phyloP scores from a whole-genome alignment of 2,113 vertebrate species.

The Meriones unguiculatus region DNA sequence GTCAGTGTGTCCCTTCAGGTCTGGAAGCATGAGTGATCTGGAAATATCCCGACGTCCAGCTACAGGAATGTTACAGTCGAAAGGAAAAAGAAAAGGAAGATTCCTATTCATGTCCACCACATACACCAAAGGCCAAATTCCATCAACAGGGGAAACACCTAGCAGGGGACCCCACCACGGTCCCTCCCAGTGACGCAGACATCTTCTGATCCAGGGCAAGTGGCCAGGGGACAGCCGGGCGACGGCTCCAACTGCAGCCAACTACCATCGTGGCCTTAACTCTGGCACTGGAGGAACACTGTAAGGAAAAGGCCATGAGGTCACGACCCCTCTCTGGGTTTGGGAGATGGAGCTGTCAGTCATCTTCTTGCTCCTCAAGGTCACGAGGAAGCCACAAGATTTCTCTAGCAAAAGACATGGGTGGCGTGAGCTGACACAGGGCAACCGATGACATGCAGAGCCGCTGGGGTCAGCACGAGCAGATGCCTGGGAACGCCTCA shows the following conservation, averaged over 20 bases:
- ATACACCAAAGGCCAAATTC: slow-evolving; percentile 30
- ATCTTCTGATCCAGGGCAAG: not conserved
- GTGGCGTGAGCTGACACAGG: not conserved
- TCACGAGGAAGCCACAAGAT: not conserved
- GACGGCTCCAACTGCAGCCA: not conserved
- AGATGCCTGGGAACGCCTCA: not conserved
- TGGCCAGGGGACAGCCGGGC: not conserved
- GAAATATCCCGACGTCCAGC: slow-evolving; percentile 20
- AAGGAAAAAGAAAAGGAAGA: slow-evolving; percentile 13
- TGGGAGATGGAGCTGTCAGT: not conserved
- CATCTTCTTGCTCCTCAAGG: not conserved
- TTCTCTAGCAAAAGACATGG: not conserved
- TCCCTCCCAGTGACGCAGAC: not conserved
- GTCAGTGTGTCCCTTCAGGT: not conserved
- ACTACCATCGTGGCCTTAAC: not conserved
- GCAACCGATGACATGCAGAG: not conserved
- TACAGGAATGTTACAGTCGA: not conserved
- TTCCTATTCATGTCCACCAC: slow-evolving; percentile 62
- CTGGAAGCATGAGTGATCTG: slow-evolving; percentile 24
- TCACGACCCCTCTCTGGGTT: not conserved
- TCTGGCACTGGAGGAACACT: not conserved
- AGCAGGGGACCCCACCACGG: not conserved
- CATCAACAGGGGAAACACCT: not conserved
- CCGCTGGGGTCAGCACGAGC: not conserved
- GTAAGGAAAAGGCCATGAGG: not conserved